Evolutionary conservation across 1,140 invertebrate species (phyloP), one percentile per base, ranked within the genome.

Genomic region (Elymnias hypermnestra): DNA sequence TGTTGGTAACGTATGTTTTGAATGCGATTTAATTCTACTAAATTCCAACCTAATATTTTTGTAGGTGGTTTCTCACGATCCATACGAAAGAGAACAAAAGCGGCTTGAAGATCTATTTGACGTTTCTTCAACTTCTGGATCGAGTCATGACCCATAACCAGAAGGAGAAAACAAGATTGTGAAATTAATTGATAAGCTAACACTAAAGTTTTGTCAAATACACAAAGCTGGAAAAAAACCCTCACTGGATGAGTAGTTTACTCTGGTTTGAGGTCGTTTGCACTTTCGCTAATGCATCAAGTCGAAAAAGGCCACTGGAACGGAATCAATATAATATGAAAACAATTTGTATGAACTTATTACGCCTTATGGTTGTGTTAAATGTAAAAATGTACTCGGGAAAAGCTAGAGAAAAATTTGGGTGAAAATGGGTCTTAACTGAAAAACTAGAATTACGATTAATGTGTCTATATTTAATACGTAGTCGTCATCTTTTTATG

Each of bases 281-380:
- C 46, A 39, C 3, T 81, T 74, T 46, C 67, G 67, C 40, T 70
- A 82, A 43, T 83, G 72, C 43, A 78, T 81, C 13, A 64, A 61
- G 14, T 42, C 38, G 23, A 83, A 81, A 57, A 43, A 67, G 14
- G 51, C 63, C n/a, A n/a, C 15, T 45, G 63, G 5, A 83, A 75
- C 60, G 77, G 75, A 9, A 72, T 81, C n/a, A n/a, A n/a, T n/a
- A n/a, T n/a, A n/a, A n/a, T n/a, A n/a, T n/a, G n/a, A n/a, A n/a
- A n/a, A n/a, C 12, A 82, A 81, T 46, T 62, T 75, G 12, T 76
- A 67, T 66, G 57, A 70, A 12, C 45, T 77, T 6, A 54, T 49
- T 43, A 53, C 53, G n/a, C 26, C 38, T 5, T 43, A 68, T 42
- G 68, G 67, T 10, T 76, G 72, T n/a, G n/a, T n/a, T 69, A 28